Evolutionary conservation across 2,113 vertebrate genomes (phyloP).

Genomic region (Chloroceryle aenea): DNA sequence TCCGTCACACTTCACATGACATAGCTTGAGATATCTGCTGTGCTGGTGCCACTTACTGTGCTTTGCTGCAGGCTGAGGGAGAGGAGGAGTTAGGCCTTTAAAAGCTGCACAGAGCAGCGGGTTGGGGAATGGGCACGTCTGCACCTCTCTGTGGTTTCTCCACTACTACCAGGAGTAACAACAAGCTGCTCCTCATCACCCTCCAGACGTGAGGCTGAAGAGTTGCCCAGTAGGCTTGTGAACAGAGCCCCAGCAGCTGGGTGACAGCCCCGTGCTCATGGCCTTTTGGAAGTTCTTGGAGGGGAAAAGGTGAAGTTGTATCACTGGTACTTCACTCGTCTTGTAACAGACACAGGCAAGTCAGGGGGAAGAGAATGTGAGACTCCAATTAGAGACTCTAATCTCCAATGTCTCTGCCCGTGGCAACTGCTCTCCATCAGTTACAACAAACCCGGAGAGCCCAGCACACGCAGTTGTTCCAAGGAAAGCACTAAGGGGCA

Average conservation of each 20-base stretch:
- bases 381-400: neutral
- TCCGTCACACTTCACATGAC: neutral
- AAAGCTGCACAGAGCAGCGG: neutral
- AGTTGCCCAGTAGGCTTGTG: rapidly evolving
- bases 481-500: neutral
- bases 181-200: neutral
- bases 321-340: neutral
- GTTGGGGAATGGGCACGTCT: rapidly evolving
- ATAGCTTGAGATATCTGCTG: rapidly evolving
- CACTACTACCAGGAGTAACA: neutral
- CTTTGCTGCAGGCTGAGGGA: neutral
- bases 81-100: neutral
- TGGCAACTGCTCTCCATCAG: neutral
- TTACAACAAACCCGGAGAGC: neutral
- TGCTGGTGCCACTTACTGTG: neutral
- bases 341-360: neutral
- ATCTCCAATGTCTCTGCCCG: too few relatives aligned
- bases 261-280: rapidly evolving
- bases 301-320: neutral
- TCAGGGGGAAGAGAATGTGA: neutral
- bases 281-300: neutral
- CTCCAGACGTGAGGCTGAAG: neutral
- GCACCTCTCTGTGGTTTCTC: neutral
- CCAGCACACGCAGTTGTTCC: rapidly evolving
- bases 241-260: rapidly evolving